Base-by-base conservation (phyloP, 2,888 invertebrate genomes). In the Polydrusus tereticollis region DNA sequence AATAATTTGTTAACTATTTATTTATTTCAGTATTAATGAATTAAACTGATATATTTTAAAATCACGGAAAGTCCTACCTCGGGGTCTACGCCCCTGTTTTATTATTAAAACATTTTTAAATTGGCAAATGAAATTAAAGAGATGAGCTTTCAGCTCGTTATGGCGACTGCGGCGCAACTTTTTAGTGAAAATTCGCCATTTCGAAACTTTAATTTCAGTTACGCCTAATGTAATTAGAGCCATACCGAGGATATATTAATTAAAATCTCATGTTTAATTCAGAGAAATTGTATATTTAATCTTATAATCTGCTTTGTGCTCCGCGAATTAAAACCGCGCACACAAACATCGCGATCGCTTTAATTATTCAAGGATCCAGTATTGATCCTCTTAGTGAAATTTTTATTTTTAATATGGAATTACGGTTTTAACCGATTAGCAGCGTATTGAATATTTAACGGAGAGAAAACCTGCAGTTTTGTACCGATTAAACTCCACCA, bases 221-320 rank as follows among this genome's bases (percentile, higher is more conserved):
- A 78, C 75, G 79, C 78, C 74, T 84, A 83, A 84, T 83, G 78
- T 80, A 79, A 83, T 84, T 84, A 83, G 78, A 55, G 73, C 78
- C 79, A 80, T 79, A 77, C 79, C 79, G 83, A 80, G 84, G 84
- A 84, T 84, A 82, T 83, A 85, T 84, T 85, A 85, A 85, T 85
- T 85, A 85, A 85, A 85, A 85, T 83, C 85, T 84, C 83, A 85
- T 85, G 83, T 83, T 82, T 84, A 83, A 85, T 85, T 84, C 84
- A 85, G 80, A 78, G 83, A 84, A 84, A 84, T 85, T 85, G 84
- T 84, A 84, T 83, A 83, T 84, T 84, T 84, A 85, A 85, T 84
- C 85, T 81, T 80, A 82, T 85, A 85, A 85, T 85, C 85, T 83
- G 83, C 82, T 82, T 81, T 81, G 80, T 81, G 80, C 81, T 80